Evolutionary conservation across 2,113 vertebrate genomes (phyloP).

Genomic region (Trachemys scripta): DNA sequence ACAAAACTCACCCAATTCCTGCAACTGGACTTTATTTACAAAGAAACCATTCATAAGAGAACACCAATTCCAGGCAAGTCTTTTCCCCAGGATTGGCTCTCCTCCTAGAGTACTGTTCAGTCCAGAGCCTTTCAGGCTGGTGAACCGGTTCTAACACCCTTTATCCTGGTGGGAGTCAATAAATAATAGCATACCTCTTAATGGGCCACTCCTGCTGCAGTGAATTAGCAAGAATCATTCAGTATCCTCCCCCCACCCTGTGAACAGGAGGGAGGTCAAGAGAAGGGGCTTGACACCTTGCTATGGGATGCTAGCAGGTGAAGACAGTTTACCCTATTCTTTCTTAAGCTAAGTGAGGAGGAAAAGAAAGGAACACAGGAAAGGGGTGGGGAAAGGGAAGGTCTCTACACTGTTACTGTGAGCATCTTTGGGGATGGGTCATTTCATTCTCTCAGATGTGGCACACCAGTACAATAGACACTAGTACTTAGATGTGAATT

Average conservation of each 20-base stretch:
- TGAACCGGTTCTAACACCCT: neutral
- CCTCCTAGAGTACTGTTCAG: neutral
- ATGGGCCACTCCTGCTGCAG: neutral
- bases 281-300: neutral
- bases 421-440: neutral
- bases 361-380: neutral
- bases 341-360: neutral
- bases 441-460: neutral
- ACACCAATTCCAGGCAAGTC: neutral
- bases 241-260: neutral
- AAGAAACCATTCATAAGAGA: neutral
- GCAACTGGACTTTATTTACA: neutral
- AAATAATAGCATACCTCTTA: no score
- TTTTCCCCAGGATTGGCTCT: neutral
- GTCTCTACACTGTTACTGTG: neutral
- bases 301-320: neutral
- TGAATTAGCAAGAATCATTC: neutral
- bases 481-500: rapidly evolving
- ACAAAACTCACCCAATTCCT: neutral
- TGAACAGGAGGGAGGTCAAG: neutral
- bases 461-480: neutral
- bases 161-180: neutral
- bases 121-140: no score
- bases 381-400: neutral
- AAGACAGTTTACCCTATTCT: neutral